phyloP scores from a whole-genome alignment of 2,113 vertebrate species.

The Sardina pilchardus region DNA sequence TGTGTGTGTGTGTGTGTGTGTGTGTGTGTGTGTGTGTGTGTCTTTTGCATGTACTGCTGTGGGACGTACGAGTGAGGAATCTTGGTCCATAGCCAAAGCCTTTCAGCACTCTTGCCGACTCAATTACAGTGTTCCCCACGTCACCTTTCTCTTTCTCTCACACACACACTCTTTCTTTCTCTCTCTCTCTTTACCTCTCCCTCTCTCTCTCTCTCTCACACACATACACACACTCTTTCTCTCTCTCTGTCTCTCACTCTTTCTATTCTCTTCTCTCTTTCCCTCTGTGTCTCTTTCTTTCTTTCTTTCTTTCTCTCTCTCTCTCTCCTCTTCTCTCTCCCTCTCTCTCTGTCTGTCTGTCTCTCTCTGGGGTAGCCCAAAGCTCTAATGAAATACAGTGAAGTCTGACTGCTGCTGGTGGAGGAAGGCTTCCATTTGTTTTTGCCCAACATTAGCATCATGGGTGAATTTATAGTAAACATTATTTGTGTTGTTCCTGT shows the following conservation, averaged over 20 bases:
- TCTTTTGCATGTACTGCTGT: conserved; percentile 17
- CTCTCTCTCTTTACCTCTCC: not conserved
- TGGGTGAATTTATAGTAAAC: not conserved
- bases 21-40: not conserved
- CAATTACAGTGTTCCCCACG: conserved; percentile 21
- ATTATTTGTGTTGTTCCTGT: not conserved
- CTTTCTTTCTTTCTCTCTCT: not conserved
- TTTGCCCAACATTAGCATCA: not conserved
- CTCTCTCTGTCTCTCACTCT: not conserved
- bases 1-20: conserved; percentile 20
- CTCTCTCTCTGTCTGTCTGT: not conserved
- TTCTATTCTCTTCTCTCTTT: not conserved
- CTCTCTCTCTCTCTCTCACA: conserved; percentile 1
- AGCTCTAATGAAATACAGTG: not conserved
- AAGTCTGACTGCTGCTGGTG: not conserved
- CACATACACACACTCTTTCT: not conserved
- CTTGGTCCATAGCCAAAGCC: conserved; percentile 21
- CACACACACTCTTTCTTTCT: not conserved
- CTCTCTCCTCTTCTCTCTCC: not conserved
- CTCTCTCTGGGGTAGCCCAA: not conserved
- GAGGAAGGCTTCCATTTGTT: conserved; percentile 3
- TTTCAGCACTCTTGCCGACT: conserved; percentile 15
- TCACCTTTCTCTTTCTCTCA: not conserved
- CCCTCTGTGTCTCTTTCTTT: not conserved
- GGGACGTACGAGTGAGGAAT: conserved; percentile 21